Evolutionary conservation across 1,140 invertebrate species (phyloP).

Genomic region (Charaxes varanes): DNA sequence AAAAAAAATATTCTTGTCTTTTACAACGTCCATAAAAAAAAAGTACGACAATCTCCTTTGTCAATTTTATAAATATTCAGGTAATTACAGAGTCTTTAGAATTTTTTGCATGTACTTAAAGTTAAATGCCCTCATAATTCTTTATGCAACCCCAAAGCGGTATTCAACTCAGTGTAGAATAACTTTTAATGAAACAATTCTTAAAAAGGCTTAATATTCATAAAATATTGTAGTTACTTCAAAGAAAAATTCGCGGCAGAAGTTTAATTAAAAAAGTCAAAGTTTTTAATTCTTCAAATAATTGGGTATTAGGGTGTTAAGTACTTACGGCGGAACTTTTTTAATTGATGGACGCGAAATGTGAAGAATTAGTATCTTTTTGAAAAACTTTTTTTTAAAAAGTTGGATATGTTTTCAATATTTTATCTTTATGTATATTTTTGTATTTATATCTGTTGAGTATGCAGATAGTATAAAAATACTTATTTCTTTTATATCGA

Average conservation of each 20-base stretch:
- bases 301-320: constrained; percentile 21
- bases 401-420: constrained; percentile 1
- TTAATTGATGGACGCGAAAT: constrained; percentile 15
- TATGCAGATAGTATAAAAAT: no score
- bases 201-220: constrained; percentile 6
- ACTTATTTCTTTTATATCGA: no score
- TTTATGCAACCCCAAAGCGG: not conserved
- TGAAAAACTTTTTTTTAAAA: no score
- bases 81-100: no score
- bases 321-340: constrained; percentile 14
- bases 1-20: no score
- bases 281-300: constrained; percentile 21
- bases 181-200: constrained; percentile 6
- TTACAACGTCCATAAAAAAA: no score
- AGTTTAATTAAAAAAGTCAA: constrained; percentile 19
- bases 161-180: not conserved
- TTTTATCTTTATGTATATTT: no score
- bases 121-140: constrained; percentile 2
- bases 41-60: no score
- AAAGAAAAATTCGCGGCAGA: constrained; percentile 9
- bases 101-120: no score
- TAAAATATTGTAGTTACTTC: constrained; percentile 6
- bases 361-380: not conserved
- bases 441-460: no score
- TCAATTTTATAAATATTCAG: no score